Evolutionary conservation across 2,797 vertebrate genomes (phyloP).

Genomic region (Thripadectes ignobilis): DNA sequence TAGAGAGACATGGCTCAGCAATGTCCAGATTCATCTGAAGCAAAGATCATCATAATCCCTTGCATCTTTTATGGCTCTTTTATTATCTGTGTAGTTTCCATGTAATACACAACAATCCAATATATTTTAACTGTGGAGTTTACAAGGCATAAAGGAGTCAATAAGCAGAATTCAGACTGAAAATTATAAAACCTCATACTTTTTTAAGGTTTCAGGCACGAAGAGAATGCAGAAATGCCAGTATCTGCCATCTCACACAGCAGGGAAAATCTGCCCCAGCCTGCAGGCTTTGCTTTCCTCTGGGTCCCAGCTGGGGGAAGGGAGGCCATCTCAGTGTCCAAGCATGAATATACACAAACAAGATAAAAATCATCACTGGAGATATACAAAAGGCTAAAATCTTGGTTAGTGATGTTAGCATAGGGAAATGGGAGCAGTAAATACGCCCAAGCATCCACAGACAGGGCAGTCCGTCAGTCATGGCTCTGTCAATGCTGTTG

Average conservation of each 20-base stretch:
- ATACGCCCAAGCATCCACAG: not conserved
- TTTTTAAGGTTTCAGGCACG: not conserved
- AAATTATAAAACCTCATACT: not conserved
- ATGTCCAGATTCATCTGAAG: not conserved
- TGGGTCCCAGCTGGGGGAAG: not conserved
- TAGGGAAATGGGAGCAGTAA: not conserved
- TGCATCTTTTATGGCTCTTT: not conserved
- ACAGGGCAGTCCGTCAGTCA: not conserved
- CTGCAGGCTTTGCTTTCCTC: not conserved
- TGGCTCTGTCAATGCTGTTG: not conserved
- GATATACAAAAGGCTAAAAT: not conserved
- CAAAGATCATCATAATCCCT: not conserved
- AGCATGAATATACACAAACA: not conserved
- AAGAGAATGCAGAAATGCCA: conserved; percentile 25
- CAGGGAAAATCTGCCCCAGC: not conserved
- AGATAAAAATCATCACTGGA: not conserved
- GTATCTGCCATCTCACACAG: not conserved
- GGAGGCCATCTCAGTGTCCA: not conserved
- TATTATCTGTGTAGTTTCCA: not conserved
- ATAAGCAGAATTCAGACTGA: not conserved
- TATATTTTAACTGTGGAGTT: not conserved
- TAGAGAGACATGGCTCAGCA: not conserved
- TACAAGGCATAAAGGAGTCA: not conserved
- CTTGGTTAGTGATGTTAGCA: fast-evolving
- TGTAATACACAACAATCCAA: not conserved